These are phyloP conservation scores for Heliconius congener DNA, from an alignment of 1,140 invertebrate species.

Conservation along the genomic window DNA sequence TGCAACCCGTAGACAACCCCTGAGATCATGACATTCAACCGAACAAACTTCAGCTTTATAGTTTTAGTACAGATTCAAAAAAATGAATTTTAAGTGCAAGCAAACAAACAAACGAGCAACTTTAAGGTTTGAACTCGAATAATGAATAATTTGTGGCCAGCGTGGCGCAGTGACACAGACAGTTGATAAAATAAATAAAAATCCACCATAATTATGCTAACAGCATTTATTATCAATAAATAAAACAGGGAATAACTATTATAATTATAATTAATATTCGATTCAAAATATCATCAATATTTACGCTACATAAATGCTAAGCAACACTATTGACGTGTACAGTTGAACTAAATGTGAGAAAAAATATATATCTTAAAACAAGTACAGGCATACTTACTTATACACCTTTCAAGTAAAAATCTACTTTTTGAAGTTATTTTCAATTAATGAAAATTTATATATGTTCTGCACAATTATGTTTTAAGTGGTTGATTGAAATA, in stretches of 20 bases:
- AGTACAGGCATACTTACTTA: not conserved
- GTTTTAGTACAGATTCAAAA: too few relatives aligned
- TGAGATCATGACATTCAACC: too few relatives aligned
- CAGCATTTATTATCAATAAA: slow-evolving; percentile 35
- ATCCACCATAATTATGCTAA: slow-evolving; percentile 25
- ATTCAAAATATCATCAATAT: slow-evolving; percentile 24
- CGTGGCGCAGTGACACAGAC: too few relatives aligned
- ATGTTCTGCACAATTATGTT: too few relatives aligned
- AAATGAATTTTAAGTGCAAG: too few relatives aligned
- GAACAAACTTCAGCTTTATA: too few relatives aligned
- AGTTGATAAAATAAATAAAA: slow-evolving; percentile 9
- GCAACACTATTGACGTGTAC: not conserved
- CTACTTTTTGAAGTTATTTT: not conserved
- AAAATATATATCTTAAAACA: not conserved
- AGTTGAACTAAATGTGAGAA: not conserved
- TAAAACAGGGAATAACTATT: slow-evolving; percentile 35
- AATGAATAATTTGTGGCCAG: too few relatives aligned
- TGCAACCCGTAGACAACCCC: too few relatives aligned
- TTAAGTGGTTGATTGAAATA: too few relatives aligned
- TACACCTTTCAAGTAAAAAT: not conserved
- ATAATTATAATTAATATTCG: slow-evolving; percentile 35
- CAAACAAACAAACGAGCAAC: too few relatives aligned
- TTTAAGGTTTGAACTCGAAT: too few relatives aligned
- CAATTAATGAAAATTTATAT: too few relatives aligned
- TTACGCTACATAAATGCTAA: slow-evolving; percentile 33